phyloP scores from a whole-genome alignment of 2,113 vertebrate genomes.

The Microcebus lehilahytsara region DNA sequence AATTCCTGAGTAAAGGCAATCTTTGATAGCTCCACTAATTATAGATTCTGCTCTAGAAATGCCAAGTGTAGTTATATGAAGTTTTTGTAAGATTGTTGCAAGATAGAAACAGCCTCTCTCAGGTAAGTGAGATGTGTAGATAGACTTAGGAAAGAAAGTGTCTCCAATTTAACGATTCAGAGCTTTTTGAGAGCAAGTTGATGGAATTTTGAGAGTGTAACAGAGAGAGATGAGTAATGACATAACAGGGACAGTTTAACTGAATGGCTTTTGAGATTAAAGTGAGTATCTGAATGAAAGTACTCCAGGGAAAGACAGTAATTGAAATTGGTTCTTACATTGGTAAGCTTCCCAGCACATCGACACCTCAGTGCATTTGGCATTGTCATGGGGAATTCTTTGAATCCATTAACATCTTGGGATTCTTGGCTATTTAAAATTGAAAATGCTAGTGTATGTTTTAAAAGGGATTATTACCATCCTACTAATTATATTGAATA shows the following conservation, averaged over 20 bases:
- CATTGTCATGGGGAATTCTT: neutral
- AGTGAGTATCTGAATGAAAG: constrained; percentile 43
- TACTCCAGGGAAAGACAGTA: neutral
- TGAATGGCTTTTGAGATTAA: constrained; percentile 47
- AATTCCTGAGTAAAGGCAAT: neutral
- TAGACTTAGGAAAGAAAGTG: neutral
- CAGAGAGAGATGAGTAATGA: neutral
- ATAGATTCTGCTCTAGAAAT: neutral
- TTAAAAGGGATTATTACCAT: neutral
- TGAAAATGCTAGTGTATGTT: neutral
- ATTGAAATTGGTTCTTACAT: neutral
- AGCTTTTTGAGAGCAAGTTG: constrained; percentile 12
- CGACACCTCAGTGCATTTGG: neutral
- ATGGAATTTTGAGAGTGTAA: neutral
- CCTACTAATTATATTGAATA: constrained; percentile 19
- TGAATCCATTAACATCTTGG: neutral
- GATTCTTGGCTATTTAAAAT: neutral
- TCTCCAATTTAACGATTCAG: neutral
- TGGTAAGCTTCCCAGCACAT: neutral
- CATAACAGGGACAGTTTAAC: constrained; percentile 32
- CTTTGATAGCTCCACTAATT: neutral
- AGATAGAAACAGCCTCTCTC: neutral
- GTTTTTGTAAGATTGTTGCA: neutral
- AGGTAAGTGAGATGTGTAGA: neutral
- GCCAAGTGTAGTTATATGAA: neutral